These are phyloP conservation scores for Passer montanus DNA, from an alignment of 2,113 vertebrate species.

Conservation along the genomic window DNA sequence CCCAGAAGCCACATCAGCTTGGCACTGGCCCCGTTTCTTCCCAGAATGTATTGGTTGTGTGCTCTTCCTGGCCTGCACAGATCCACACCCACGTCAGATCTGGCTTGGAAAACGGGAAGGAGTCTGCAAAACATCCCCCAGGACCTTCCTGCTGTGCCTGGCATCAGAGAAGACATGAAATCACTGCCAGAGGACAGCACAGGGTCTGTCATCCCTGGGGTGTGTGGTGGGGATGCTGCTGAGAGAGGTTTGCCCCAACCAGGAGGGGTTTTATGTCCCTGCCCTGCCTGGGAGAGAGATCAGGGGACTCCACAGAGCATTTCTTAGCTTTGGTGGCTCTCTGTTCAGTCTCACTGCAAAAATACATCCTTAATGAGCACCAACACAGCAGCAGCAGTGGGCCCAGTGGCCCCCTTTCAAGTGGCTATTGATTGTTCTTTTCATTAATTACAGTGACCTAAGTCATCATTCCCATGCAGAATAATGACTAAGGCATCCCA, in stretches of 20 bases:
- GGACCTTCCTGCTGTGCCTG: background rate
- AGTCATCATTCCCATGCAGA: background rate
- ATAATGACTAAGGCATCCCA: background rate
- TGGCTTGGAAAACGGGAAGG: background rate
- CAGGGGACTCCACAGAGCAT: background rate
- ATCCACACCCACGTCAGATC: background rate
- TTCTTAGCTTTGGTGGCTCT: background rate
- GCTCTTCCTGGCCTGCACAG: background rate
- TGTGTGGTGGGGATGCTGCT: background rate
- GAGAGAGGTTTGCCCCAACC: background rate
- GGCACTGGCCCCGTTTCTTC: background rate
- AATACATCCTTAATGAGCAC: background rate
- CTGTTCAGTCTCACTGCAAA: conserved; percentile 12
- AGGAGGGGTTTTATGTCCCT: background rate
- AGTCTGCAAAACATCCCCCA: background rate
- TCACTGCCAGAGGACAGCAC: background rate
- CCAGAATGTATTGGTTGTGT: background rate
- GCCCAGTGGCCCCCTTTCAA: background rate
- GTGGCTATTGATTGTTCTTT: background rate
- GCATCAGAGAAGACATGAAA: background rate
- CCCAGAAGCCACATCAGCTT: background rate
- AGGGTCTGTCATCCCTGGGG: background rate
- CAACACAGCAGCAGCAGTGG: conserved; percentile 1
- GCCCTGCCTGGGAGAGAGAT: background rate
- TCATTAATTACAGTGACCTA: background rate